phyloP scores from a whole-genome alignment of 2,797 vertebrate genomes.

The Sylvilagus floridanus region DNA sequence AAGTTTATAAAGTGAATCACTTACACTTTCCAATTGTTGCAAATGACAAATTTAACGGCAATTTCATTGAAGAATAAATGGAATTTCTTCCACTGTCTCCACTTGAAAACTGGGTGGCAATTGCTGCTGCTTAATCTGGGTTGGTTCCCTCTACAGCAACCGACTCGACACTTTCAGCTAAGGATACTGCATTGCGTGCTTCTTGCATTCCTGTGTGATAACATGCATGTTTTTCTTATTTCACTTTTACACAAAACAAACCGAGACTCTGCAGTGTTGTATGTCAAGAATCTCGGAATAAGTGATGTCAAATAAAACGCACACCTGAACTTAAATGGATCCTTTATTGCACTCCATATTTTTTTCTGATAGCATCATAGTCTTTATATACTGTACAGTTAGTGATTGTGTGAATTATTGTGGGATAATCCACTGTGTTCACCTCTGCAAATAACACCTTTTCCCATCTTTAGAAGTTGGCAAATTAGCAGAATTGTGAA shows the following conservation, averaged over 20 bases:
- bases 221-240: conserved; percentile 33
- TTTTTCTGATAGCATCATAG: not conserved
- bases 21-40: conserved; percentile 81
- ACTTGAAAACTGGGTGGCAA: not conserved
- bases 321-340: not conserved
- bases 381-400: not conserved
- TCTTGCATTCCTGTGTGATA: not conserved
- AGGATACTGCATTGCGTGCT: not conserved
- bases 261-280: not conserved
- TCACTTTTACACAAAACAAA: not conserved
- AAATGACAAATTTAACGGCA: conserved; percentile 81
- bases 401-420: not conserved
- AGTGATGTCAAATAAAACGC: not conserved
- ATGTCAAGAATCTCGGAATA: conserved; percentile 3
- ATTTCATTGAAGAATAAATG: conserved; percentile 80
- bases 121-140: not conserved
- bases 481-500: conserved; percentile 76
- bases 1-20: conserved; percentile 88
- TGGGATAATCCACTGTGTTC: not conserved
- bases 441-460: conserved; percentile 19
- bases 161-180: not conserved
- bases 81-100: conserved; percentile 17
- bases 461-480: conserved; percentile 16
- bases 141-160: conserved; percentile 8
- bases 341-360: not conserved